Evolutionary conservation across 2,113 vertebrate species (phyloP), one percentile per base, ranked within the genome.

Genomic region (Seriola quinqueradiata): DNA sequence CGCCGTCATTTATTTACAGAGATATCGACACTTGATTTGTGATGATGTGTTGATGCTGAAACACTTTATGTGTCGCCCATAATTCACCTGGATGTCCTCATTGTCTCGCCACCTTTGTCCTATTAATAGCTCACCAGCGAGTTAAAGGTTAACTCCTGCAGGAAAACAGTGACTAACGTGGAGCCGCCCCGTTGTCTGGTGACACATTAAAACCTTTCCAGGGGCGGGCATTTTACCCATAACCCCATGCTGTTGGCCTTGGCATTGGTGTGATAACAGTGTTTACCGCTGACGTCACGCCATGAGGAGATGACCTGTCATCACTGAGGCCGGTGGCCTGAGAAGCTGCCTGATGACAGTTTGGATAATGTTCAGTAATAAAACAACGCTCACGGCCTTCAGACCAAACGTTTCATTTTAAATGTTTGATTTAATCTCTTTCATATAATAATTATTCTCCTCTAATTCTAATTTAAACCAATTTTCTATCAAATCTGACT

Each of bases 101-200:
- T 58, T 2, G 61, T 40, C 64, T 60, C 63, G 8, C 54, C 63
- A 34, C 52, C 71, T 25, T 46, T 28, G 79, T 36, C n/a, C 77
- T 70, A 64, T 75, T 82, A 64, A 75, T 64, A 75, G 11, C 58
- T 70, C 28, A 48, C 65, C 25, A 55, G 2, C 71, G 21, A 65
- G 40, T 25, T 38, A 69, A 69, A 81, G 46, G 25, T 81, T 55
- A 75, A 69, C 71, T 55, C n/a, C 17, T 19, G 64, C 44, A 55
- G 58, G 25, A 23, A 38, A 69, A 82, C 46, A 38, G 6, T 63
- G 57, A 70, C 52, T 40, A 16, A 58, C 13, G 23, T 0, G n/a
- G 0, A 8, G 13, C 38, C 3, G 16, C 21, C 10, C 17, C 17
- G 28, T 48, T 54, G 0, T 32, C 70, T 68, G 71, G 64, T 75